Evolutionary conservation across 2,797 vertebrate genomes (phyloP).

Genomic region (Melanotaenia maccullochi): DNA sequence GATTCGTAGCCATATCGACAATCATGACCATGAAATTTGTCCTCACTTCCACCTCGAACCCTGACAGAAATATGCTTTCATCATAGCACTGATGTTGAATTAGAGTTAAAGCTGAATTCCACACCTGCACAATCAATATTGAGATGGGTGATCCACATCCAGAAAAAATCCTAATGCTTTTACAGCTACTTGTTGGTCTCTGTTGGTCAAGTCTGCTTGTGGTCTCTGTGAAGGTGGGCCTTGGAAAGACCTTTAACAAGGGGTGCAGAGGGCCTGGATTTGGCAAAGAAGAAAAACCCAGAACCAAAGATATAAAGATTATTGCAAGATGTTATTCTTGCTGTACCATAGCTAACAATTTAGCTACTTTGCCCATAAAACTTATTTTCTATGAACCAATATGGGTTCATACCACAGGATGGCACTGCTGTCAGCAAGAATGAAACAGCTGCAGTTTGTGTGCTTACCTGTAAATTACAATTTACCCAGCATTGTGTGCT

Average conservation of each 20-base stretch:
- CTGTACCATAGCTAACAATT: background rate
- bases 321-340: no score
- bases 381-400: background rate
- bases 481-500: background rate
- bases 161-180: background rate
- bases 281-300: background rate
- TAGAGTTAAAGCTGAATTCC: background rate
- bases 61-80: background rate
- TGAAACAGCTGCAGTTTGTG: background rate
- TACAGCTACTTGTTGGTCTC: background rate
- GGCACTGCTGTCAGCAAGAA: constrained; percentile 11
- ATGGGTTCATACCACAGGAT: constrained; percentile 5
- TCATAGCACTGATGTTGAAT: no score
- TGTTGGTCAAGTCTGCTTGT: background rate
- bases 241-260: background rate
- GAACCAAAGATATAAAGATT: background rate
- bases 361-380: background rate
- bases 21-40: background rate
- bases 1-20: background rate
- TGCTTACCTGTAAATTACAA: background rate
- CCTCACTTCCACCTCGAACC: no score
- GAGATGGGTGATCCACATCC: background rate
- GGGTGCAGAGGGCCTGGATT: background rate
- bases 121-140: background rate
- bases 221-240: background rate